A percentile compares a stretch with the other conserved stretches of the same genome.
phyloP scores from a whole-genome alignment of 2,113 vertebrate species.

The Phycodurus eques region DNA sequence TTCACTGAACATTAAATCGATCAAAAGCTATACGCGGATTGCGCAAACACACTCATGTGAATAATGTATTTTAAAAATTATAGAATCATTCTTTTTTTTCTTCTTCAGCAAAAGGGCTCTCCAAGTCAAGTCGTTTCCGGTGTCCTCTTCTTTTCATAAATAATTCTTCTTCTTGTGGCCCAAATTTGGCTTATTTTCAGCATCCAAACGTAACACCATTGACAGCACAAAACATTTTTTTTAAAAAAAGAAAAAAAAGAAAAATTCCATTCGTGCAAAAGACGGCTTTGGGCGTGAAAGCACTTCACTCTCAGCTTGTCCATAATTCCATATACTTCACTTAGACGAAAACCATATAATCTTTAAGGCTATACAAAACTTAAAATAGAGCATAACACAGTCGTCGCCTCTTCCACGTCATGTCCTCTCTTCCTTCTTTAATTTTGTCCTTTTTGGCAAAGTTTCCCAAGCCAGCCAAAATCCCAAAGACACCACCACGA shows the following conservation, averaged over 20 bases:
- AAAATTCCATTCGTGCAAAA: conserved; percentile 88
- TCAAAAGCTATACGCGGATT: conserved; percentile 77
- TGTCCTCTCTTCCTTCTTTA: conserved; percentile 65
- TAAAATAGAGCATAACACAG: conserved; percentile 83
- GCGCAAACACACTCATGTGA: conserved; percentile 78
- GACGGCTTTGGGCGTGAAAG: conserved; percentile 88
- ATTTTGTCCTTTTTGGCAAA: conserved; percentile 71
- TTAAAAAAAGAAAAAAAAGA: conserved; percentile 69
- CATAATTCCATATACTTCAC: conserved; percentile 82
- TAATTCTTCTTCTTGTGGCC: conserved; percentile 65
- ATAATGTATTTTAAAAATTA: conserved; percentile 76
- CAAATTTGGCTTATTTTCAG: conserved; percentile 77
- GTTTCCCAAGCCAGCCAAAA: conserved; percentile 75
- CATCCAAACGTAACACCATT: conserved; percentile 83
- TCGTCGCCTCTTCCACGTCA: conserved; percentile 60
- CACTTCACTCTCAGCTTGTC: conserved; percentile 88
- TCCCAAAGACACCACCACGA: conserved; percentile 83
- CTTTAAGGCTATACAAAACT: conserved; percentile 93
- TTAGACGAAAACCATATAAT: conserved; percentile 77
- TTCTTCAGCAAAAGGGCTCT: conserved; percentile 68
- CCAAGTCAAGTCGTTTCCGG: conserved; percentile 49
- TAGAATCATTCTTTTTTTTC: conserved; percentile 36
- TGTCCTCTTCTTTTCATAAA: conserved; percentile 67
- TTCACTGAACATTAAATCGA: conserved; percentile 81
- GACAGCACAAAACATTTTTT: conserved; percentile 87